These are phyloP conservation scores for Colaptes auratus DNA, from an alignment of 2,113 vertebrate genomes.

Conservation along the genomic window DNA sequence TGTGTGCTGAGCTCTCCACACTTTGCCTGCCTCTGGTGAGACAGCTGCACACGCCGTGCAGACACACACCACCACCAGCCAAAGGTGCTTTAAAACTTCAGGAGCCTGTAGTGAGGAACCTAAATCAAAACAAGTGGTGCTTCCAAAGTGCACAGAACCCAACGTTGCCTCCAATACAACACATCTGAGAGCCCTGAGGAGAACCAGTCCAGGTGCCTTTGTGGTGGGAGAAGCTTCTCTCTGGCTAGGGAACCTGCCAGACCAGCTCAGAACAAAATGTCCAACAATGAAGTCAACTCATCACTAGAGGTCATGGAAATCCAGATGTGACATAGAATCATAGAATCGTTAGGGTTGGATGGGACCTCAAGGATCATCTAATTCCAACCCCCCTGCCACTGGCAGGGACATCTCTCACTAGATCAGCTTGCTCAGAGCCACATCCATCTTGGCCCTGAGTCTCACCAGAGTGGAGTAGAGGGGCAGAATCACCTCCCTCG, in stretches of 20 bases:
- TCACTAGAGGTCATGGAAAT: neutral
- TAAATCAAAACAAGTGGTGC: neutral
- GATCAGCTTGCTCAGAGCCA: no score
- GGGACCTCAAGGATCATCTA: no score
- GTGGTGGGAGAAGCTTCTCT: neutral
- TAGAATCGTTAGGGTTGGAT: no score
- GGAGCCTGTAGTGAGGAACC: neutral
- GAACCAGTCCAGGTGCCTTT: accelerated
- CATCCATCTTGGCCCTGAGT: no score
- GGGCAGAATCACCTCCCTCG: no score
- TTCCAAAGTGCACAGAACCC: neutral
- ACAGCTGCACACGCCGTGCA: neutral
- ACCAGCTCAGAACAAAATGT: neutral
- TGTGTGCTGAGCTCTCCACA: neutral
- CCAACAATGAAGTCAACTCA: neutral
- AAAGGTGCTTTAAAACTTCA: neutral
- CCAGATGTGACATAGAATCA: neutral
- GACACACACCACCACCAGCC: neutral
- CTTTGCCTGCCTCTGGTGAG: neutral
- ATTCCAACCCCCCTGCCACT: no score
- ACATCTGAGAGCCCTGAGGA: neutral
- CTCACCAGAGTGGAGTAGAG: no score
- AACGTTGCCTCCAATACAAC: accelerated
- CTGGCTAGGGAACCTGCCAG: neutral
- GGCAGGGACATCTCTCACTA: no score